Percentiles rank a stretch among this genome's conserved stretches.
These are phyloP conservation scores for Protonemura montana DNA, from an alignment of 2,888 invertebrate genomes.

Conservation along the genomic window DNA sequence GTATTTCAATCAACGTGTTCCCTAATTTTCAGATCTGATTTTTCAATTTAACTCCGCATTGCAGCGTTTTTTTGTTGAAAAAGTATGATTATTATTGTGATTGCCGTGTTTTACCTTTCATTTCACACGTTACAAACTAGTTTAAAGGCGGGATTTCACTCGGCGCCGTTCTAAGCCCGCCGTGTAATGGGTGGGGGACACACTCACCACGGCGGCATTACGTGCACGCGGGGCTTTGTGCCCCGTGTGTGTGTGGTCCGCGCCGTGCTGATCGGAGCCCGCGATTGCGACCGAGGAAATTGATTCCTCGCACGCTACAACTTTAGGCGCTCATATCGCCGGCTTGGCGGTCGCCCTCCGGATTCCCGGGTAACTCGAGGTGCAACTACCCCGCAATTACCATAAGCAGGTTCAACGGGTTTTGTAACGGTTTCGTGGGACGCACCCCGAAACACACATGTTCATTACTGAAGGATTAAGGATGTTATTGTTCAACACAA, in stretches of 20 bases:
- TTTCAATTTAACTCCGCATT: conserved; percentile 20
- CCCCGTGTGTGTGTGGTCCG: conserved; percentile 25
- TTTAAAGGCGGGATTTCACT: conserved; percentile 17
- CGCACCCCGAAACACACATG: background rate
- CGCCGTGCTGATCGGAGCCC: conserved; percentile 7
- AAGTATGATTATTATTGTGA: conserved; percentile 1
- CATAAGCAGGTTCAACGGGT: conserved; percentile 31
- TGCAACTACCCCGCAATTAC: conserved; percentile 34
- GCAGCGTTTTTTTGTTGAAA: conserved; percentile 2
- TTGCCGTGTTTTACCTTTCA: conserved; percentile 23
- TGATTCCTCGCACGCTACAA: conserved; percentile 36
- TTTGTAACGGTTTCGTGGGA: background rate
- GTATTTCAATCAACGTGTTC: too few relatives aligned
- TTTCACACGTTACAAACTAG: background rate
- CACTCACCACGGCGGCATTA: too few relatives aligned
- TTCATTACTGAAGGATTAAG: background rate
- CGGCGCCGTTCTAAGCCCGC: background rate
- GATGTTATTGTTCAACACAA: too few relatives aligned
- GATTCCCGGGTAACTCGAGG: background rate
- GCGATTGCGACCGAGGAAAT: conserved; percentile 31
- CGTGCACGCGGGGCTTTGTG: conserved; percentile 21
- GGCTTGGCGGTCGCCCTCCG: background rate
- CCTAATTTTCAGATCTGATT: background rate
- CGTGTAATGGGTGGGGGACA: conserved; percentile 15
- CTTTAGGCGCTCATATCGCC: background rate